Evolutionary conservation across 2,113 vertebrate species (phyloP), one percentile per base, ranked within the genome.

Genomic region (Elaphurus davidianus): DNA sequence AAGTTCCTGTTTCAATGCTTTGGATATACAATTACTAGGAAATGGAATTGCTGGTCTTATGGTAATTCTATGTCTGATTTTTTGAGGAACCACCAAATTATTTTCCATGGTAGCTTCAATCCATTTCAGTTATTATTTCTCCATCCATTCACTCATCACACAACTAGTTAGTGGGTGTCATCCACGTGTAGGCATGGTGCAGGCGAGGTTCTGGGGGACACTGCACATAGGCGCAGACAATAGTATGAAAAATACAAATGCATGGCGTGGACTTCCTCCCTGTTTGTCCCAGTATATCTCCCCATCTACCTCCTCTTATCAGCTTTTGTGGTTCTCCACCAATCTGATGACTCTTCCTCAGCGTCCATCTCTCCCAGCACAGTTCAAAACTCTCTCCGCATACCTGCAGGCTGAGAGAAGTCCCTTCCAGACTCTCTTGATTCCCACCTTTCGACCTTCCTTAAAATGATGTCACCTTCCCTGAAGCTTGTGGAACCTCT

Each of bases 71-170:
- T 90, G 57, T 90, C 55, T 67, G 47, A 60, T 60, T 36, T 78
- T 78, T 60, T 59, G 7, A 96, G 50, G 55, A 87, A 79, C 4
- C 4, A 9, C n/a, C 64, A 81, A 50, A n/a, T 36, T 52, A 2
- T 91, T 95, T 87, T 59, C 45, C 74, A 2, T 5, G 52, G 21
- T n/a, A 6, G 13, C 36, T 76, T 92, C 47, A 67, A 13, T 36
- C 52, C 47, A 87, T 64, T 82, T 92, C 54, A 30, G 16, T 27
- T 88, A 57, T 28, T 89, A 60, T 59, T 84, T 74, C 76, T 96
- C 78, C 21, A 43, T 16, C 36, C 25, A 55, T n/a, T 74, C 64
- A 59, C 40, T 83, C 92, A 67, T 36, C 55, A 23, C n/a, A 60
- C 78, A 86, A 79, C 82, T 47, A 92, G 55, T 79, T 27, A 57